Evolutionary conservation across 2,888 invertebrate genomes (phyloP).

Genomic region (Cheiracanthium punctorium): DNA sequence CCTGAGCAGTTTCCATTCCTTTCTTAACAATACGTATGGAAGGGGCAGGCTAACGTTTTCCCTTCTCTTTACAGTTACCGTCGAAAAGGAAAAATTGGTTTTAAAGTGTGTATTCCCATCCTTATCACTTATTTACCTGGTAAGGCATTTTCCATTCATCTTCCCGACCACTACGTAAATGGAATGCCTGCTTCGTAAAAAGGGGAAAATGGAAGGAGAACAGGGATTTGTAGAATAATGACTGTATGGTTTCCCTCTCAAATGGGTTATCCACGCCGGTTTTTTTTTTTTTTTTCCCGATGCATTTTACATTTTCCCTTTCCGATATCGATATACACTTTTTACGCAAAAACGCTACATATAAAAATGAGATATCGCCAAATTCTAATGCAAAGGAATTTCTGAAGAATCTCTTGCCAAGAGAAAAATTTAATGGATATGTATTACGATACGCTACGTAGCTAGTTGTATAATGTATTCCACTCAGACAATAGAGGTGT

Average conservation of each 20-base stretch:
- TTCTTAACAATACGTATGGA: background rate
- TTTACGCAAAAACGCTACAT: constrained; percentile 34
- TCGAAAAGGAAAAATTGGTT: constrained; percentile 30
- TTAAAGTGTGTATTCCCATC: constrained; percentile 50
- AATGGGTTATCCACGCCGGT: constrained; percentile 65
- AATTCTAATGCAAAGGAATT: constrained; percentile 32
- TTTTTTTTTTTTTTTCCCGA: constrained; percentile 64
- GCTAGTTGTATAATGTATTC: background rate
- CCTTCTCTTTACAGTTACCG: constrained; percentile 15
- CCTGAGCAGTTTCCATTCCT: background rate
- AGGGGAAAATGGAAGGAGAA: constrained; percentile 5
- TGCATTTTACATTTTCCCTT: constrained; percentile 57
- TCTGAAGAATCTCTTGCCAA: background rate
- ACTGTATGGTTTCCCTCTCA: constrained; percentile 62
- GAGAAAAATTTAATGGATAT: background rate
- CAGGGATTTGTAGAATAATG: constrained; percentile 48
- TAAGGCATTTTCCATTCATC: constrained; percentile 58
- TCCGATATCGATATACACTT: constrained; percentile 54
- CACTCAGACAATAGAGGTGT: background rate
- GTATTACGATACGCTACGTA: background rate
- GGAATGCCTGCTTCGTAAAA: constrained; percentile 31
- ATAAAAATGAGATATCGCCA: constrained; percentile 53
- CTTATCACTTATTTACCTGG: constrained; percentile 68
- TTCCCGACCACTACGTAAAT: constrained; percentile 42
- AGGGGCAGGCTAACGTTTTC: background rate